phyloP scores from a whole-genome alignment of 1,140 invertebrate genomes.

The Globodera rostochiensis region DNA sequence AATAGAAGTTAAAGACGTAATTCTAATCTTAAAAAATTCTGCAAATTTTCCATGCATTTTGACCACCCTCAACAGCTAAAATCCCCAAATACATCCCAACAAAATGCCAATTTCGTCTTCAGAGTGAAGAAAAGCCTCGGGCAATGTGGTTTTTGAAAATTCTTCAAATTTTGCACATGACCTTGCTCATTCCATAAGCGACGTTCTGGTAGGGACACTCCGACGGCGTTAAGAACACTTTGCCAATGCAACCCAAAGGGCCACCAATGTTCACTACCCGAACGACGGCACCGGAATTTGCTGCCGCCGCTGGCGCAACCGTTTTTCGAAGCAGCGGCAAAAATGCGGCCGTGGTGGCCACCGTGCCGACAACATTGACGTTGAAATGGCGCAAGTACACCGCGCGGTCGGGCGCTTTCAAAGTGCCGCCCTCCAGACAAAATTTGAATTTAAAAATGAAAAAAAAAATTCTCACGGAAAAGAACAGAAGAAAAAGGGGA shows the following conservation, averaged over 20 bases:
- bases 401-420: constrained; percentile 25
- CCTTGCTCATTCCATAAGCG: constrained; percentile 37
- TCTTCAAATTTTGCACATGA: background rate
- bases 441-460: background rate
- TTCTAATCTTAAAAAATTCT: too few relatives aligned
- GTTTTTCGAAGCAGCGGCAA: constrained; percentile 26
- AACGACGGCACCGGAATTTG: constrained; percentile 1
- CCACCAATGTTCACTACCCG: constrained; percentile 36
- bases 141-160: too few relatives aligned
- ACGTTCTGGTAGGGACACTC: background rate
- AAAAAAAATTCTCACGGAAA: background rate
- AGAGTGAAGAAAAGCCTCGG: too few relatives aligned
- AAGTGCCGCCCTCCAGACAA: constrained; percentile 28
- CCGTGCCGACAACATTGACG: constrained; percentile 30
- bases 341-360: constrained; percentile 35
- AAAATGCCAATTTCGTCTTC: too few relatives aligned
- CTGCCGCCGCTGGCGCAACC: too few relatives aligned
- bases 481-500: too few relatives aligned
- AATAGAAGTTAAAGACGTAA: too few relatives aligned
- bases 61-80: too few relatives aligned
- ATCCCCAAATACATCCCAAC: too few relatives aligned
- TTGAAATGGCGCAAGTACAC: constrained; percentile 34
- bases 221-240: background rate
- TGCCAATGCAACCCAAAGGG: constrained; percentile 22
- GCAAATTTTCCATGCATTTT: too few relatives aligned